Conservation (phyloP, 1,140 invertebrate genomes). For the Drosophila oshimai region DNA sequence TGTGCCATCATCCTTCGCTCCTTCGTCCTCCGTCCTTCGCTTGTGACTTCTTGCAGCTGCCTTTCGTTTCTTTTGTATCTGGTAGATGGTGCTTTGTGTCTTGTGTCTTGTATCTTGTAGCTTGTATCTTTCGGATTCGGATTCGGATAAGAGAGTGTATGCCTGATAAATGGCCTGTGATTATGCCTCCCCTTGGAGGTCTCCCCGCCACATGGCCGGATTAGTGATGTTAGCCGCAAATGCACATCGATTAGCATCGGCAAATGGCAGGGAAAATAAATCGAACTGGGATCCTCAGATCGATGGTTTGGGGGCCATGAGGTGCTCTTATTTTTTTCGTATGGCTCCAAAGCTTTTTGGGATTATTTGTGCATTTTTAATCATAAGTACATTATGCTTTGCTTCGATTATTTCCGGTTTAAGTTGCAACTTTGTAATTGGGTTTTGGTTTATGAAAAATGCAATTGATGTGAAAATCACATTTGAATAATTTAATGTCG, state of each 20-base stretch:
- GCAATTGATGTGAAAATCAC: neutral
- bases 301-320: slow-evolving; percentile 2
- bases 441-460: neutral
- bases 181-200: slow-evolving; percentile 45
- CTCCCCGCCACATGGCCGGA: neutral
- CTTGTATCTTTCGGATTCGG: neutral
- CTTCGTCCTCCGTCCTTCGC: neutral
- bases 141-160: slow-evolving; percentile 15
- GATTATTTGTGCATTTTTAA: too few relatives aligned
- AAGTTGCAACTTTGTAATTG: neutral
- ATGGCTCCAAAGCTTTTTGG: neutral
- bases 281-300: slow-evolving; percentile 1
- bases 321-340: too few relatives aligned
- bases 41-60: slow-evolving; percentile 24
- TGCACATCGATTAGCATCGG: slow-evolving; percentile 29
- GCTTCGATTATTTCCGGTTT: neutral
- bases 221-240: slow-evolving; percentile 32
- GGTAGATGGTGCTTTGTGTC: neutral
- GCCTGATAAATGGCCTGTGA: slow-evolving; percentile 48
- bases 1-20: neutral
- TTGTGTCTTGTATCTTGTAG: neutral
- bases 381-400: neutral
- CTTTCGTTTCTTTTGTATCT: slow-evolving; percentile 6
- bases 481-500: slow-evolving; percentile 21
- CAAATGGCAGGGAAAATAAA: slow-evolving; percentile 6